phyloP scores from a whole-genome alignment of 1,140 invertebrate species.

The Papilio helenus region DNA sequence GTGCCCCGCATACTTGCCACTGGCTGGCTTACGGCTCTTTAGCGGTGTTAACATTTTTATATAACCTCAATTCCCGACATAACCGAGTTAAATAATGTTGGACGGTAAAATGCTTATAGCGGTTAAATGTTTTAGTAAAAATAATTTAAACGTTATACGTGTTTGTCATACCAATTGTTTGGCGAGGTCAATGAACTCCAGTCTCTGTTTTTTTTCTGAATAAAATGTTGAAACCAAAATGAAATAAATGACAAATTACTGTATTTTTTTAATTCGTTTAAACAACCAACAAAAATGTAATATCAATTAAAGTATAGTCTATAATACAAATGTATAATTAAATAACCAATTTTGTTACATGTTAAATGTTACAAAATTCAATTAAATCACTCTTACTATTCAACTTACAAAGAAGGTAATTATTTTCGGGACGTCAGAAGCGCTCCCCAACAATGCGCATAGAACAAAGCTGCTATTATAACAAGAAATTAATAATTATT shows the following conservation, averaged over 20 bases:
- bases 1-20: neutral
- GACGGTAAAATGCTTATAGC: neutral
- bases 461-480: conserved; percentile 20
- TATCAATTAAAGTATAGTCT: no score
- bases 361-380: neutral
- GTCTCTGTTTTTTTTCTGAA: neutral
- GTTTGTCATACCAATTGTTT: neutral
- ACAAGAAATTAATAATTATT: conserved; percentile 22
- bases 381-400: neutral
- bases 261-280: neutral
- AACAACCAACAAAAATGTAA: no score
- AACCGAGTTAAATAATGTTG: neutral
- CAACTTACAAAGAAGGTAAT: neutral
- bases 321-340: no score
- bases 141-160: neutral
- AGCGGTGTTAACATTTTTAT: conserved; percentile 14
- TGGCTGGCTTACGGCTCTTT: neutral
- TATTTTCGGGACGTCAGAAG: neutral
- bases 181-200: neutral
- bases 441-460: neutral
- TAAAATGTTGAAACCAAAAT: neutral
- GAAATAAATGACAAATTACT: neutral
- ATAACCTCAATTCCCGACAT: neutral
- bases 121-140: conserved; percentile 1
- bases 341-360: neutral